These are phyloP conservation scores for Linepithema humile DNA, from an alignment of 1,140 invertebrate species.

Conservation along the genomic window DNA sequence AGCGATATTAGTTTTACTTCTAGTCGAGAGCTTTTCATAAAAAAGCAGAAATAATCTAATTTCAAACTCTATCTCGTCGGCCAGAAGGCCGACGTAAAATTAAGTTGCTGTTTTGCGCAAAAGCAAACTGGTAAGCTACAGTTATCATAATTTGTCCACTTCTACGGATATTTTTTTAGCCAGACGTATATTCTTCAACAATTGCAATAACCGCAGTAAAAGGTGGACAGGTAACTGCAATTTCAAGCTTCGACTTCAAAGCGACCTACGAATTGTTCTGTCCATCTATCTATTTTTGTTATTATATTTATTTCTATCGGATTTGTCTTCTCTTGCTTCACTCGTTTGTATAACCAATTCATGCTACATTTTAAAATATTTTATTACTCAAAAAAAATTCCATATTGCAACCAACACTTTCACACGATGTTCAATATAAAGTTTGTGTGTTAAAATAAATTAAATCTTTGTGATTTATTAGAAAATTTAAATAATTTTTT, in stretches of 20 bases:
- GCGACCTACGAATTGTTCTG: neutral
- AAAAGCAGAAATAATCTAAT: slow-evolving; percentile 28
- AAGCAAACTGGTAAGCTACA: neutral
- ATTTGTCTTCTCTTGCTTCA: neutral
- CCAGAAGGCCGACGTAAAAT: slow-evolving; percentile 3
- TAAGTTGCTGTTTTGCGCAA: slow-evolving; percentile 21
- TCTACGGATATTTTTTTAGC: neutral
- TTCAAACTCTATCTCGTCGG: slow-evolving; percentile 6
- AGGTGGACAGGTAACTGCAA: neutral
- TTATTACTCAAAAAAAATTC: neutral
- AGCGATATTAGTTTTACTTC: slow-evolving; percentile 30
- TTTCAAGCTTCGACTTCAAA: slow-evolving; percentile 23
- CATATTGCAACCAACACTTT: neutral
- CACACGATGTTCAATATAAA: too few relatives aligned
- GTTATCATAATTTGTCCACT: slow-evolving; percentile 20
- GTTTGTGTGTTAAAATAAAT: neutral
- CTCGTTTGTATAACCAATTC: neutral
- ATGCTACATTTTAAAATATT: neutral
- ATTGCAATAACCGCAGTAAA: slow-evolving; percentile 18
- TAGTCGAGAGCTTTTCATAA: neutral
- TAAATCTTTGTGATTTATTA: neutral
- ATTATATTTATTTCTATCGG: neutral
- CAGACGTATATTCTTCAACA: neutral
- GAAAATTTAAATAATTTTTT: neutral
- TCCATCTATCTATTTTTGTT: neutral